Conservation (phyloP, 2,888 invertebrate species). For the Portevinia maculata region DNA sequence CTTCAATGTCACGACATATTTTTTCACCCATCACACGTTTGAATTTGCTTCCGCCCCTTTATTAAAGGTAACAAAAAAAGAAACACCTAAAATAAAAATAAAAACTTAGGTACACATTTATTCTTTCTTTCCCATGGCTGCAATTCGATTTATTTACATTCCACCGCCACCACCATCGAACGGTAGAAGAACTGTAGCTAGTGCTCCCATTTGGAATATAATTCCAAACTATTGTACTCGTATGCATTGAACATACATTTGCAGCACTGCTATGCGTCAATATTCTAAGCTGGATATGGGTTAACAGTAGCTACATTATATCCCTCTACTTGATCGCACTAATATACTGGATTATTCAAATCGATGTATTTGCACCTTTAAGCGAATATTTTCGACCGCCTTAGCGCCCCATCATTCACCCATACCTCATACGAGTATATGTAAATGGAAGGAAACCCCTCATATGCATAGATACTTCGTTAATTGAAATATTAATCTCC, state of each 20-base stretch:
- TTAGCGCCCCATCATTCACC: constrained; percentile 20
- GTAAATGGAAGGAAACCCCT: no score
- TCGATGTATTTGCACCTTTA: constrained; percentile 37
- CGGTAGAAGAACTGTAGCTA: no score
- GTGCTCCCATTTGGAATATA: constrained; percentile 24
- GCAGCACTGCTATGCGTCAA: constrained; percentile 10
- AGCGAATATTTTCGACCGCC: neutral
- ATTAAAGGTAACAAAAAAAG: neutral
- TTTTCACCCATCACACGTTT: constrained; percentile 36
- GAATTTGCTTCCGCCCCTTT: constrained; percentile 7
- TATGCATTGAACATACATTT: constrained; percentile 16
- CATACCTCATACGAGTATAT: no score
- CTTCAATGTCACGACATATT: constrained; percentile 51
- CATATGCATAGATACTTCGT: constrained; percentile 3
- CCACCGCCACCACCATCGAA: constrained; percentile 11
- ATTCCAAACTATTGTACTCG: constrained; percentile 1
- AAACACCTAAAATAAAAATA: constrained; percentile 13
- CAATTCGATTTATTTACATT: constrained; percentile 53
- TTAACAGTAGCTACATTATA: constrained; percentile 17
- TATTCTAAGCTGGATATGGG: constrained; percentile 10
- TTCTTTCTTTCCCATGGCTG: constrained; percentile 43
- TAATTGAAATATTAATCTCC: constrained; percentile 62
- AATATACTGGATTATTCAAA: constrained; percentile 42
- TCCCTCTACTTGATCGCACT: constrained; percentile 39
- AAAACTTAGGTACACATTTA: no score